Conservation (phyloP, 2,888 invertebrate species). For the Chaetoderma sp. region DNA sequence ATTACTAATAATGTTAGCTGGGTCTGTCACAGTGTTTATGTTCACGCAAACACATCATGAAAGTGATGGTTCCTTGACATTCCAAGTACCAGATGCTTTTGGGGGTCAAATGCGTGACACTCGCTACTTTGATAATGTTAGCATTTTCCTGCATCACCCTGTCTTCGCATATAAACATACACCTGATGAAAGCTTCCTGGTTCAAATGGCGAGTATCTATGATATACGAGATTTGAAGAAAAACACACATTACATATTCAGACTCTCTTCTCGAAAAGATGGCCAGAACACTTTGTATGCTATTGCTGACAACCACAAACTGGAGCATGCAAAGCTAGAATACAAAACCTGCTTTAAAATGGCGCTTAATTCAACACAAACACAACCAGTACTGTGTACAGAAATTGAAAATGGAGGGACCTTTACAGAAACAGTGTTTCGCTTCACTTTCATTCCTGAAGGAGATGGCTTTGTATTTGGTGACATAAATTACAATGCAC, state of each 20-base stretch:
- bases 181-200: no score
- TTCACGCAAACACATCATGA: constrained; percentile 53
- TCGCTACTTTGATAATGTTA: constrained; percentile 54
- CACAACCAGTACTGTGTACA: neutral
- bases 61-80: constrained; percentile 46
- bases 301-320: no score
- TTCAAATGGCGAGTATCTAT: no score
- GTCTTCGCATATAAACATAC: no score
- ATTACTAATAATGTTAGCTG: constrained; percentile 42
- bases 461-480: constrained; percentile 49
- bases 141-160: constrained; percentile 51
- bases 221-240: no score
- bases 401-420: neutral
- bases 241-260: no score
- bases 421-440: neutral
- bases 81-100: constrained; percentile 47
- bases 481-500: constrained; percentile 50
- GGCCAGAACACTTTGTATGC: no score
- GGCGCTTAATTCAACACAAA: no score
- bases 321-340: no score
- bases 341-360: no score
- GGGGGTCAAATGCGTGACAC: constrained; percentile 49
- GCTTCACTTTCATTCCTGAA: constrained; percentile 43
- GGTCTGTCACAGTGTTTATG: constrained; percentile 48
- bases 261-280: no score